phyloP scores from a whole-genome alignment of 1,140 invertebrate species.

The Lepidurus apus region DNA sequence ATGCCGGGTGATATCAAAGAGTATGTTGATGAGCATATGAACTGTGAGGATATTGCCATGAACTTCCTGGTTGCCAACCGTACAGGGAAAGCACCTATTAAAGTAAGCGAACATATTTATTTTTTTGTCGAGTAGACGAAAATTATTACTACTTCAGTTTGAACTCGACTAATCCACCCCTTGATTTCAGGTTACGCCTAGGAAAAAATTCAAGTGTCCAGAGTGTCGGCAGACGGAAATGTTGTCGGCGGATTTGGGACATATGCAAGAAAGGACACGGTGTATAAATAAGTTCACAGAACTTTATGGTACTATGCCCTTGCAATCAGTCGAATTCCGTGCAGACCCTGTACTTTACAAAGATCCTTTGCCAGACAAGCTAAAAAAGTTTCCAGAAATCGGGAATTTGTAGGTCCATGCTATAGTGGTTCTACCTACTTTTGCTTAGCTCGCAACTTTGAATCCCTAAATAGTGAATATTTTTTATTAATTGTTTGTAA shows the following conservation, averaged over 20 bases:
- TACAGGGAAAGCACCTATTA: constrained; percentile 89
- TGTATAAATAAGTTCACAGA: constrained; percentile 83
- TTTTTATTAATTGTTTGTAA: no score
- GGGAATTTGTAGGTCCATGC: constrained; percentile 65
- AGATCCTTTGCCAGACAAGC: constrained; percentile 77
- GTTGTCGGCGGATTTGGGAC: constrained; percentile 79
- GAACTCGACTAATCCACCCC: constrained; percentile 12
- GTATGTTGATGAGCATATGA: constrained; percentile 88
- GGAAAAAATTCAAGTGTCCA: constrained; percentile 97
- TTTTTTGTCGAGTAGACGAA: not conserved
- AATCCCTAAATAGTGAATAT: no score
- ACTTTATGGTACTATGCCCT: constrained; percentile 80
- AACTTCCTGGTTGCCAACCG: constrained; percentile 85
- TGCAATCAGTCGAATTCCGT: constrained; percentile 82
- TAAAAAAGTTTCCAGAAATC: constrained; percentile 85
- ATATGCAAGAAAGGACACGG: constrained; percentile 87
- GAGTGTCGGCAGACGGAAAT: constrained; percentile 91
- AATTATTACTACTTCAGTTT: not conserved
- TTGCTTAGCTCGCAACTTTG: no score
- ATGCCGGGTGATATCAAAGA: constrained; percentile 72
- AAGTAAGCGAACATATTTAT: constrained; percentile 52
- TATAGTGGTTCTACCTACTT: no score
- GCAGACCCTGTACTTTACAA: constrained; percentile 91
- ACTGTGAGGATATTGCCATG: constrained; percentile 93
- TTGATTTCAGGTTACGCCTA: constrained; percentile 70